Percentiles rank a stretch among this genome's conserved stretches.
phyloP scores from a whole-genome alignment of 2,113 vertebrate genomes.

The Corythornis vintsioides region DNA sequence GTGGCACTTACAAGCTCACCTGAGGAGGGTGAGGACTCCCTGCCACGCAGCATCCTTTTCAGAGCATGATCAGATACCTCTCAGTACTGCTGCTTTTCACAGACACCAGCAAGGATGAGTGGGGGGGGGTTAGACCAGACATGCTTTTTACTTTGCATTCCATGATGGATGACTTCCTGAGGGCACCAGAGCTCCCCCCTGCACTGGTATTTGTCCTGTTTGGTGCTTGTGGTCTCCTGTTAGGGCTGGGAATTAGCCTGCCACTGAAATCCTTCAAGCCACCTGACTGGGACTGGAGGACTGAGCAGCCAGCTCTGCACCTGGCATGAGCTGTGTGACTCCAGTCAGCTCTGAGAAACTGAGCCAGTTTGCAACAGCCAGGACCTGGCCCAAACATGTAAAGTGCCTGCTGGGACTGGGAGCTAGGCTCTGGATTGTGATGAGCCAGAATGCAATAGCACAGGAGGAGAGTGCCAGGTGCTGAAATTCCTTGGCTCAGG shows the following conservation, averaged over 20 bases:
- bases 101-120: background rate
- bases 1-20: background rate
- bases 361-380: constrained; percentile 36
- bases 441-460: background rate
- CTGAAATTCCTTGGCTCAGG: constrained; percentile 35
- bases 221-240: background rate
- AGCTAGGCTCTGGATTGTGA: background rate
- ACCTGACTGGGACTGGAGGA: background rate
- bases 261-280: background rate
- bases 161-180: background rate
- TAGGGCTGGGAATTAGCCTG: background rate
- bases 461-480: constrained; percentile 21
- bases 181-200: background rate
- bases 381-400: constrained; percentile 18
- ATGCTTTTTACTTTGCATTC: background rate
- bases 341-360: background rate
- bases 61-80: background rate
- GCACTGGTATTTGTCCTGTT: background rate
- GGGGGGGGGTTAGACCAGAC: background rate
- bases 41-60: background rate
- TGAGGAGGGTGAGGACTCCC: background rate
- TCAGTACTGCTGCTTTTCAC: background rate
- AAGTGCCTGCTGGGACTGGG: background rate
- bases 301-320: background rate
- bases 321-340: background rate